Conservation (phyloP, 2,888 invertebrate species). For the Cephus runcator region DNA sequence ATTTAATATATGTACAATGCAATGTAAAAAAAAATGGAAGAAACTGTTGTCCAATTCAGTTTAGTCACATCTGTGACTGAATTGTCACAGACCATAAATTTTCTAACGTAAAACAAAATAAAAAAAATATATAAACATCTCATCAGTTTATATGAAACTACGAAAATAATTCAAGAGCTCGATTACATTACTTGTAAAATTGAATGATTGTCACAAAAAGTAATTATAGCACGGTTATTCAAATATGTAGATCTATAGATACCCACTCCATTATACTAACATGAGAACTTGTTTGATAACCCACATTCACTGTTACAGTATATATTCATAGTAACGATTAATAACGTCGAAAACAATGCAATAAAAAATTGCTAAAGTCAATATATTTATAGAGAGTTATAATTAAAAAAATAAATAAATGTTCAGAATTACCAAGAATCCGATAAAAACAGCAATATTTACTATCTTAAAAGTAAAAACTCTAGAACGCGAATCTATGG, state of each 20-base stretch:
- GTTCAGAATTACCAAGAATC: too few relatives aligned
- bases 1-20: neutral
- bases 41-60: neutral
- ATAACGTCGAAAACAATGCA: neutral
- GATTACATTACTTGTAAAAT: neutral
- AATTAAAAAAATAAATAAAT: too few relatives aligned
- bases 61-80: too few relatives aligned
- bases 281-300: neutral
- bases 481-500: too few relatives aligned
- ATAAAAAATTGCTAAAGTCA: too few relatives aligned
- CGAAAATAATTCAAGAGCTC: neutral
- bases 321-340: neutral
- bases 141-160: neutral
- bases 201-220: neutral
- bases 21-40: neutral
- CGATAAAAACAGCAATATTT: too few relatives aligned
- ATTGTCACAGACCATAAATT: neutral
- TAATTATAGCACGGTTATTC: neutral
- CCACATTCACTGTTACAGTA: neutral
- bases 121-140: neutral
- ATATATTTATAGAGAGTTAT: too few relatives aligned
- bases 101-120: neutral
- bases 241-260: neutral
- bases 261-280: neutral
- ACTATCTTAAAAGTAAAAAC: too few relatives aligned